These are phyloP conservation scores for Drosophila mayri DNA, from an alignment of 1,140 invertebrate species.

Conservation along the genomic window DNA sequence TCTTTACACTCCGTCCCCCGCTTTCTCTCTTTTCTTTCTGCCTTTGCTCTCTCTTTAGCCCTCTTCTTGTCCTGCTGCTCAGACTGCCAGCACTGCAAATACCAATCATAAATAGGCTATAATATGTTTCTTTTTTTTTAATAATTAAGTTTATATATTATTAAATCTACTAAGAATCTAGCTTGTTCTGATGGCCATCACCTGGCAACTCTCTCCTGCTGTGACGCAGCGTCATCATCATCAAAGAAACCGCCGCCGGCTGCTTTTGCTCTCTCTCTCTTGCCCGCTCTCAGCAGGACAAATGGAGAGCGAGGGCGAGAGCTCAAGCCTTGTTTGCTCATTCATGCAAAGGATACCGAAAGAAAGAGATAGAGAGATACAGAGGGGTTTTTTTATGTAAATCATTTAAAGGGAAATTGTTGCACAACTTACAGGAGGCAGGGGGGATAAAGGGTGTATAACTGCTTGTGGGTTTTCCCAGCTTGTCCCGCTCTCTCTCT, in stretches of 20 bases:
- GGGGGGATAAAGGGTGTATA: constrained; percentile 1
- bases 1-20: background rate
- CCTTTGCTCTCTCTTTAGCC: background rate
- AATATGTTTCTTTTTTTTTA: too few relatives aligned
- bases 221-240: constrained; percentile 42
- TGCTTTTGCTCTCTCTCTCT: constrained; percentile 17
- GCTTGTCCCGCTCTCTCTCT: background rate
- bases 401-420: constrained; percentile 72
- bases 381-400: constrained; percentile 53
- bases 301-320: constrained; percentile 15
- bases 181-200: background rate
- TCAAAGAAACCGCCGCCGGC: constrained; percentile 54
- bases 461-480: constrained; percentile 52
- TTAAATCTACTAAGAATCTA: background rate
- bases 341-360: constrained; percentile 74
- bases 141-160: background rate
- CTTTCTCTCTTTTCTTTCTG: background rate
- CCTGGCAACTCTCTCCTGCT: constrained; percentile 2
- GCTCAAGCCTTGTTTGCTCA: constrained; percentile 31
- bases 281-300: background rate
- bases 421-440: constrained; percentile 68
- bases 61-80: constrained; percentile 10
- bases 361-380: constrained; percentile 18
- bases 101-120: too few relatives aligned
- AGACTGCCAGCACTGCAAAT: too few relatives aligned